Percentiles rank a stretch among this genome's conserved stretches.
Evolutionary conservation across 2,888 invertebrate genomes (phyloP).

Genomic region (Caenorhabditis sp.): DNA sequence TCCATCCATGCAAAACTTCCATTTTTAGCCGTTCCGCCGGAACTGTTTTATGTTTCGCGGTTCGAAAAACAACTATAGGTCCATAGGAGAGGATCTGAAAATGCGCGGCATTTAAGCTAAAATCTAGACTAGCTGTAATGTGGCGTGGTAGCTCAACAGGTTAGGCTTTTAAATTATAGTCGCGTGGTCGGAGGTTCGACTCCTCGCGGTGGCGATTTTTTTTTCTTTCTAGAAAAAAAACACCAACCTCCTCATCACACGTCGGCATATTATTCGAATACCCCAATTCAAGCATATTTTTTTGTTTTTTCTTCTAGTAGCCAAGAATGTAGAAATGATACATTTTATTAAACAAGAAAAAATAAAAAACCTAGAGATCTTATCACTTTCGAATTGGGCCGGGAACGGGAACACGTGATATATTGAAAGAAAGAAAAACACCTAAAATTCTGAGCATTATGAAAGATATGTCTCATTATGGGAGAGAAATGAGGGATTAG

Average conservation of each 20-base stretch:
- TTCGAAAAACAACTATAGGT: not conserved
- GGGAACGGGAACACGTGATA: not conserved
- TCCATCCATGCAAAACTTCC: slow-evolving; percentile 41
- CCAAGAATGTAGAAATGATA: not conserved
- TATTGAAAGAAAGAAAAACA: not conserved
- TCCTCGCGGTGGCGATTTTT: too few relatives aligned
- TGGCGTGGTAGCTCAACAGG: too few relatives aligned
- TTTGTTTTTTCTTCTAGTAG: not conserved
- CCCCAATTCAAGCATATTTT: not conserved
- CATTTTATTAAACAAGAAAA: not conserved
- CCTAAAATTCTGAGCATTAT: not conserved
- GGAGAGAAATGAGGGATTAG: not conserved
- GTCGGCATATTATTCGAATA: not conserved
- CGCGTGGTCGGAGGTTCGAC: too few relatives aligned
- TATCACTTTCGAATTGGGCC: not conserved
- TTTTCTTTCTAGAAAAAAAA: too few relatives aligned
- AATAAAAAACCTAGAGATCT: slow-evolving; percentile 2
- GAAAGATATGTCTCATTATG: not conserved
- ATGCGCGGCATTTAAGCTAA: too few relatives aligned
- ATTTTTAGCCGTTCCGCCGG: not conserved
- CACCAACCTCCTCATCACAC: not conserved
- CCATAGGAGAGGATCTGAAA: slow-evolving; percentile 4
- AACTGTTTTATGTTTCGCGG: not conserved
- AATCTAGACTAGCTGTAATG: too few relatives aligned
- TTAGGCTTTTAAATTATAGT: too few relatives aligned